Evolutionary conservation across 1,140 invertebrate genomes (phyloP), one percentile per base, ranked within the genome.

Genomic region (Mya arenaria): DNA sequence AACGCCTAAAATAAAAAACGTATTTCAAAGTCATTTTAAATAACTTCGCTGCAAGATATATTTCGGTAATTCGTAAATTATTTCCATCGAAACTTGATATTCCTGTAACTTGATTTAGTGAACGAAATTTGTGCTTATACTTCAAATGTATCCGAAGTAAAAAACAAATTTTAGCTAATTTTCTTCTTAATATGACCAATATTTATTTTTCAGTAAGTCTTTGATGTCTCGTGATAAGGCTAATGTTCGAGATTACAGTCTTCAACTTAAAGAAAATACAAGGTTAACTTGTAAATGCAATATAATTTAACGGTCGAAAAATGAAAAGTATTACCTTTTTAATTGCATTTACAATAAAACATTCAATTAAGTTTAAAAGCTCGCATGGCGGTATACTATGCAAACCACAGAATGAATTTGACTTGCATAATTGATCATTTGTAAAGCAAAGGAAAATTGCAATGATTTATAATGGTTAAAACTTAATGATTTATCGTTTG

Each of bases 111-210:
- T 72, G 68, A 72, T 72, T 72, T 72, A 72, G 68, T 72, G 48
- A 30, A 72, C 68, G 56, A 19, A 72, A 55, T 72, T 52, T 55
- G 44, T 25, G 25, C 23, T 72, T 72, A 72, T 62, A 55, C 72
- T 34, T 25, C 39, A 75, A 63, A 62, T 75, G 72, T 62, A 25
- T 34, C 72, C 25, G 62, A 75, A 58, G 56, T 30, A 56, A 32
- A 62, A n/a, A 41, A 41, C 72, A 30, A 75, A 75, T 62, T 75
- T 75, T 28, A 23, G 15, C 58, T 56, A 75, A 75, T 75, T 75
- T 75, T 62, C 58, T 17, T 41, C 34, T 56, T 5, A n/a, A 32
- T 52, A 37, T 30, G 72, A 62, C 58, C 23, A 4, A 15, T 25
- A 62, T 75, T 60, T 62, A 62, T 75, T 62, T 44, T 10, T 6